Evolutionary conservation across 2,797 vertebrate species (phyloP).

Genomic region (Leptodactylus fallax): DNA sequence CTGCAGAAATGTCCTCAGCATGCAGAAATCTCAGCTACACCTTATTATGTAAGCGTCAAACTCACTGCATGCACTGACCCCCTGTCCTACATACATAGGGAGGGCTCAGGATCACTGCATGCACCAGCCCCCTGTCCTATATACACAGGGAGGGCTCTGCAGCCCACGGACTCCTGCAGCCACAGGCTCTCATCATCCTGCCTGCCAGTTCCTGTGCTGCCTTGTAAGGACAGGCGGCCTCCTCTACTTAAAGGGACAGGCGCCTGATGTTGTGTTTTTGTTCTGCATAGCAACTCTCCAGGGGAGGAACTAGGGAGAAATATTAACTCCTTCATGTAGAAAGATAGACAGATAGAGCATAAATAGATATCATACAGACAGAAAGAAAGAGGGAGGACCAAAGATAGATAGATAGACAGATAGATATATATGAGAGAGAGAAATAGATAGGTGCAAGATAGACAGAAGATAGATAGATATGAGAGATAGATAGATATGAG

Average conservation of each 20-base stretch:
- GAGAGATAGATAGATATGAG: no score
- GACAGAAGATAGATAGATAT: no score
- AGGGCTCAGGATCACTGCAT: slow-evolving; percentile 33
- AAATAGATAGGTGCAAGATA: no score
- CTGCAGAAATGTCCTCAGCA: neutral
- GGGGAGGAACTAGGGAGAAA: neutral
- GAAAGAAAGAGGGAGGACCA: no score
- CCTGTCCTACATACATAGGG: neutral
- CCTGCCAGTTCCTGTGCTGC: slow-evolving; percentile 36
- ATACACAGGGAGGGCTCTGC: neutral
- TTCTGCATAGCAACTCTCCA: slow-evolving; percentile 38
- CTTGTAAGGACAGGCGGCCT: slow-evolving; percentile 36
- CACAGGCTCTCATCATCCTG: neutral
- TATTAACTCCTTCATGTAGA: slow-evolving; percentile 26
- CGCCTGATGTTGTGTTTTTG: neutral
- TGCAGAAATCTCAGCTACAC: neutral
- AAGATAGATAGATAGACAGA: no score
- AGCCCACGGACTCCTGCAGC: slow-evolving; percentile 1
- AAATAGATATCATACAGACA: no score
- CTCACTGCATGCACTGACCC: neutral
- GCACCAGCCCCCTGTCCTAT: neutral
- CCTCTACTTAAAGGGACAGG: slow-evolving; percentile 59
- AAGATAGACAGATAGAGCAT: no score
- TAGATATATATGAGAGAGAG: no score
- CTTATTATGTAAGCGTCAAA: neutral